A percentile compares a stretch with the other conserved stretches of the same genome.
Evolutionary conservation across 2,888 invertebrate genomes (phyloP).

Genomic region (Trichopoda pennipes): DNA sequence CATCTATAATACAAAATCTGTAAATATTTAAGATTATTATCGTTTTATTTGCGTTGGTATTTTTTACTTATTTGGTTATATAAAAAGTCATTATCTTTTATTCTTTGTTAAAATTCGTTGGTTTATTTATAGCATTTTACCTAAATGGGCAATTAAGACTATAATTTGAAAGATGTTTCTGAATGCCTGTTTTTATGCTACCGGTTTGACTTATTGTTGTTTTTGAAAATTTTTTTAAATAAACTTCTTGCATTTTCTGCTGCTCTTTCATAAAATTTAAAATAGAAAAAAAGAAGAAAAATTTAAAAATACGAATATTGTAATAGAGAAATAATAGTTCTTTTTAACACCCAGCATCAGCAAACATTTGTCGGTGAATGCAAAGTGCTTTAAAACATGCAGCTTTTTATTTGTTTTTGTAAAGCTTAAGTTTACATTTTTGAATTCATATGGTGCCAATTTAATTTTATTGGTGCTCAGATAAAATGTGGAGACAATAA

Average conservation of each 20-base stretch:
- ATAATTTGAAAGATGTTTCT: conserved; percentile 59
- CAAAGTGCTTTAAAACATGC: conserved; percentile 35
- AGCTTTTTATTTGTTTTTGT: neutral
- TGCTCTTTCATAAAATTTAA: neutral
- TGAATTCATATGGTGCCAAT: conserved; percentile 49
- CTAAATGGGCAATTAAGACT: conserved; percentile 60
- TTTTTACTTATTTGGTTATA: conserved; percentile 10
- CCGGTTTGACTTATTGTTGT: conserved; percentile 39
- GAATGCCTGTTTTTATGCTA: conserved; percentile 52
- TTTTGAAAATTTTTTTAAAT: conserved; percentile 4
- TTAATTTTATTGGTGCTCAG: conserved; percentile 30
- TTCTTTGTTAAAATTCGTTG: conserved; percentile 13
- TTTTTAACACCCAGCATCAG: conserved; percentile 54
- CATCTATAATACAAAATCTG: too few species aligned
- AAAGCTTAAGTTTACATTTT: conserved; percentile 33
- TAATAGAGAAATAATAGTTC: conserved; percentile 38
- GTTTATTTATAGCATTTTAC: conserved; percentile 43
- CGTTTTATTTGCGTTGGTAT: conserved; percentile 35
- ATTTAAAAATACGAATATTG: conserved; percentile 7
- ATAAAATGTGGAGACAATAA: neutral
- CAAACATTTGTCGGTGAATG: conserved; percentile 43
- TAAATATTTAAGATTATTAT: too few species aligned
- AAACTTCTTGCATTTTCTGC: conserved; percentile 7
- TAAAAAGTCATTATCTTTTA: conserved; percentile 4
- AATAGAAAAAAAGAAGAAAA: conserved; percentile 16